A percentile compares a stretch with the other conserved stretches of the same genome.
These are phyloP conservation scores for Mesoclemmys tuberculata DNA, from an alignment of 2,113 vertebrate species.

Conservation along the genomic window DNA sequence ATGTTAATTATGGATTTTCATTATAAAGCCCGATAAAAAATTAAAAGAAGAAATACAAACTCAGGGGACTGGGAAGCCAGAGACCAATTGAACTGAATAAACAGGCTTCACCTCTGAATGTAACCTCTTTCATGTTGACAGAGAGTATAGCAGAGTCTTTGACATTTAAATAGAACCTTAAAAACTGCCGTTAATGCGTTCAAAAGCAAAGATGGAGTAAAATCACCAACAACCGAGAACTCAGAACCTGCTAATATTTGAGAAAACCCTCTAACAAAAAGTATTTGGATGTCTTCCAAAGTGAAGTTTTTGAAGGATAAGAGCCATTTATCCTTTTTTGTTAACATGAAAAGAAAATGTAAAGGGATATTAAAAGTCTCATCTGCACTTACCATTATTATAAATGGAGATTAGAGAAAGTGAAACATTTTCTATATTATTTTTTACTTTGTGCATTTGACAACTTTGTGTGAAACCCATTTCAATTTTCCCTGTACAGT, in stretches of 20 bases:
- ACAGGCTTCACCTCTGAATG: neutral
- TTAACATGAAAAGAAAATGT: neutral
- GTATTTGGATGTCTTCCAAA: neutral
- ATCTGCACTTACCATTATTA: neutral
- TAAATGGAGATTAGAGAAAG: neutral
- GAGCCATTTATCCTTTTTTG: neutral
- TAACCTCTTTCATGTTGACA: neutral
- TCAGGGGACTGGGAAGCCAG: neutral
- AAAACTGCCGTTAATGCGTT: neutral
- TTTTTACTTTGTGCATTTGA: too few species aligned
- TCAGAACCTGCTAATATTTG: accelerated
- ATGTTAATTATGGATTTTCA: neutral
- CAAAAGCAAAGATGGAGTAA: neutral
- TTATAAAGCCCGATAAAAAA: neutral
- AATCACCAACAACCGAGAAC: neutral
- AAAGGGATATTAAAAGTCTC: neutral
- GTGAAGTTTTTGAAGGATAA: neutral
- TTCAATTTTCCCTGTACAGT: neutral
- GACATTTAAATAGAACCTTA: neutral
- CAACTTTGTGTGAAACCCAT: neutral
- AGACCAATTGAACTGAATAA: neutral
- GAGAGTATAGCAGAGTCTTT: neutral
- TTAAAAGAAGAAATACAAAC: neutral
- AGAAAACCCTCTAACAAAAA: neutral
- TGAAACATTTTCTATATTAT: neutral